Base-by-base conservation (phyloP, 2,888 invertebrate genomes). In the Ormyrus rosae region DNA sequence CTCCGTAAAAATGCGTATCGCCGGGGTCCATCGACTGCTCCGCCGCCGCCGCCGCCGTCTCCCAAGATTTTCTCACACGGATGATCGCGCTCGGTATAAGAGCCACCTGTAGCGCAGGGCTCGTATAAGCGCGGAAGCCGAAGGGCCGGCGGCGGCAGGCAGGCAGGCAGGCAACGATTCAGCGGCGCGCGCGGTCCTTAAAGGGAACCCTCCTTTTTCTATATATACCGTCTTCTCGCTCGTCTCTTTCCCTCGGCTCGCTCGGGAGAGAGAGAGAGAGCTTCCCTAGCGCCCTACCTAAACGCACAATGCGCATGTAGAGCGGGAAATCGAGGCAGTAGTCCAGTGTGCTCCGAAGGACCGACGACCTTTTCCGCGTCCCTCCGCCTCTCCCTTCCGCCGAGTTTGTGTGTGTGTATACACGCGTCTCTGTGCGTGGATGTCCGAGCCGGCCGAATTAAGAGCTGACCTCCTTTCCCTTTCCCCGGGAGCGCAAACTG, bases 381-480 rank as follows among this genome's bases (percentile, higher is more conserved):
- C 83, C 73, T 82, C 75, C 56, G 34, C 46, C n/a, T 10, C 10
- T 34, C 55, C 51, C 51, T 51, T 51, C 8, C 19, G 19, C 19
- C 19, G 19, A 19, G 19, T 19, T 2, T 19, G 19, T 19, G 19
- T 19, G 19, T 19, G 19, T 19, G 2, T 19, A 19, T 2, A 19
- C 19, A 19, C 19, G 19, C 1, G 1, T 19, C 19, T 19, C 19
- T 34, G 6, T 13, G 55, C 67, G 53, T 50, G 10, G 58, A 13
- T 1, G 19, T 19, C 19, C 73, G 63, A 11, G 64, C 68, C 63
- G 55, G 64, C 79, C 48, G 81, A 85, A 83, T 84, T 85, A 85
- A 83, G 83, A 85, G 82, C 86, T 87, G 89, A 89, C 89, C 89
- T 83, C 86, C 85, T 89, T 89, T 89, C 89, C 88, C 87, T 88